Evolutionary conservation across 2,797 vertebrate species (phyloP), one percentile per base, ranked within the genome.

Genomic region (Xenopus petersii): DNA sequence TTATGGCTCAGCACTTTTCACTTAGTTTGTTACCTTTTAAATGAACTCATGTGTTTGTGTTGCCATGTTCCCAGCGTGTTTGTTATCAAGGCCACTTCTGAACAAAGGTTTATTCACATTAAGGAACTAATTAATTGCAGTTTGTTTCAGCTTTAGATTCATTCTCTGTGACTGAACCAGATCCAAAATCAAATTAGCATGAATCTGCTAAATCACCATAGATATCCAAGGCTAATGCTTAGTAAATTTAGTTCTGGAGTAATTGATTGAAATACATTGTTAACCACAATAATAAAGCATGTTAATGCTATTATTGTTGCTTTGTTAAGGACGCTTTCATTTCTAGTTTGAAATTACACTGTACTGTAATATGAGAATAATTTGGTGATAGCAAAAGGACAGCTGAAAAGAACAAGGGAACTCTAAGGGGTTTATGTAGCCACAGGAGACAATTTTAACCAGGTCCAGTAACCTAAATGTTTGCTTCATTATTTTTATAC

Each of bases 201-300:
- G 13, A 56, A 16, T 15, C n/a, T 15, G 26, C 55, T 15, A 56
- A 15, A 56, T 15, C 47, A 10, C 9, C 9, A 49, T 49, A 12
- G 47, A 60, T 21, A 7, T 21, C 58, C 58, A 60, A 60, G 58
- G 58, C 58, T 60, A 60, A 60, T 60, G 58, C 21, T 60, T 17
- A 60, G 17, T 60, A 60, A 60, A 60, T 24, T 21, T 30, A 30
- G 26, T 17, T 60, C 10, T 17, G 17, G 10, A 21, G 2, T 17
- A 21, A 10, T 49, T 60, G 58, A 60, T 60, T 60, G 2, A 60
- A 60, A 49, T 49, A 49, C 2, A 49, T 49, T 49, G 47, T 49
- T 49, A 49, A 49, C 47, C 47, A 49, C 12, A 49, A 49, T 49
- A 49, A 49, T 15, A 56, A 56, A 17, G 55, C 10, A 17, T 60